Conservation (phyloP, 2,888 invertebrate genomes). For the Agrotis ipsilon region DNA sequence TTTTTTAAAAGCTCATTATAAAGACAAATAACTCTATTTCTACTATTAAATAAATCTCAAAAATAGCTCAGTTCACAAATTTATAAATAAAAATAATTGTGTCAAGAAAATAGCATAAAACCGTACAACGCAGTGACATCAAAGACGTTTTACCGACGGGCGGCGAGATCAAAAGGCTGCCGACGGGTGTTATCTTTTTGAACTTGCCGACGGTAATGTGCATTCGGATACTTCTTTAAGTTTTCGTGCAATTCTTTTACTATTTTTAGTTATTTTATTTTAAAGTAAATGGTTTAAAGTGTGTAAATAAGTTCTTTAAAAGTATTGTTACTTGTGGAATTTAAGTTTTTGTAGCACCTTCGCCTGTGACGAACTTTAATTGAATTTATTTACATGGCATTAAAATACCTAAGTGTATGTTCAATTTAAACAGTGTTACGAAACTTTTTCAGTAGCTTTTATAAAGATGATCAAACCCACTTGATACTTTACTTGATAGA, state of each 20-base stretch:
- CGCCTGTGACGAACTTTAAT: slow-evolving; percentile 6
- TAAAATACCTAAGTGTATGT: not conserved
- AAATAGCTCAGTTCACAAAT: slow-evolving; percentile 34
- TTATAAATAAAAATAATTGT: slow-evolving; percentile 65
- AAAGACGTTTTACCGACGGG: slow-evolving; percentile 77
- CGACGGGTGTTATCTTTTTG: slow-evolving; percentile 77
- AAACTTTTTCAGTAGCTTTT: not conserved
- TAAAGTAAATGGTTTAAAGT: slow-evolving; percentile 28
- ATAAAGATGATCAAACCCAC: too few species aligned
- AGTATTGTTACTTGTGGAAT: slow-evolving; percentile 1
- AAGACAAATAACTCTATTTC: slow-evolving; percentile 25
- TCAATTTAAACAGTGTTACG: too few species aligned
- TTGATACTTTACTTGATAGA: too few species aligned
- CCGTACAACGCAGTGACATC: slow-evolving; percentile 58
- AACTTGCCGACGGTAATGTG: slow-evolving; percentile 78
- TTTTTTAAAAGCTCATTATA: not conserved
- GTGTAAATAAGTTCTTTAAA: slow-evolving; percentile 24
- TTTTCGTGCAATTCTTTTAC: slow-evolving; percentile 33
- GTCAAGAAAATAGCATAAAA: slow-evolving; percentile 72
- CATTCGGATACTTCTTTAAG: slow-evolving; percentile 55
- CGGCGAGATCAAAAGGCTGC: slow-evolving; percentile 81
- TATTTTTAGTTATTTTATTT: slow-evolving; percentile 47
- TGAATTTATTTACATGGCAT: slow-evolving; percentile 18
- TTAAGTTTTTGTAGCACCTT: slow-evolving; percentile 9
- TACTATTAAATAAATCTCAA: slow-evolving; percentile 41